Evolutionary conservation across 2,888 invertebrate species (phyloP).

Genomic region (Germaria angustata): DNA sequence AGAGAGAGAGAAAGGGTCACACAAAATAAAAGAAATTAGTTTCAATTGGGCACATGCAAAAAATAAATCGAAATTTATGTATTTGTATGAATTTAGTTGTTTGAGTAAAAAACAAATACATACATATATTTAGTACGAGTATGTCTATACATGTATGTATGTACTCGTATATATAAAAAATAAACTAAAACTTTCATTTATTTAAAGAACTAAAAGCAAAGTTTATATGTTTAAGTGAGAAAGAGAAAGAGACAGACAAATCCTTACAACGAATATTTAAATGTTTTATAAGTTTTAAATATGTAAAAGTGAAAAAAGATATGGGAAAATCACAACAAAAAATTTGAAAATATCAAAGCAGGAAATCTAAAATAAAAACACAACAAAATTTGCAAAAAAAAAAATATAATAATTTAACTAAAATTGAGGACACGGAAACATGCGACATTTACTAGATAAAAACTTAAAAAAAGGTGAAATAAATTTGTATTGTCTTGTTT

Average conservation of each 20-base stretch:
- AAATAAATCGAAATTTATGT: slow-evolving; percentile 2
- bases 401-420: slow-evolving; percentile 59
- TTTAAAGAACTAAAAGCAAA: slow-evolving; percentile 37
- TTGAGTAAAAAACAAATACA: slow-evolving; percentile 1
- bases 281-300: slow-evolving; percentile 53
- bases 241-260: slow-evolving; percentile 52
- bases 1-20: background rate
- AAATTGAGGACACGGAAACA: slow-evolving; percentile 71
- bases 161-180: background rate
- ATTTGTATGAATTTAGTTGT: slow-evolving; percentile 6
- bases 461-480: slow-evolving; percentile 51
- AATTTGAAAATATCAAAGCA: slow-evolving; percentile 56
- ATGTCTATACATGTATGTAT: background rate
- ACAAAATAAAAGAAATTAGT: slow-evolving; percentile 46
- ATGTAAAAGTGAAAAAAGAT: slow-evolving; percentile 55
- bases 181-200: slow-evolving; percentile 21
- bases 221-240: slow-evolving; percentile 24
- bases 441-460: slow-evolving; percentile 69
- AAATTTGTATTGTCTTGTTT: slow-evolving; percentile 48
- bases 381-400: slow-evolving; percentile 16
- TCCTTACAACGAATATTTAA: slow-evolving; percentile 50
- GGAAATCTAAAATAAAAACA: slow-evolving; percentile 63
- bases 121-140: slow-evolving; percentile 15
- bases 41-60: slow-evolving; percentile 68
- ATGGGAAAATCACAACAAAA: slow-evolving; percentile 57